Evolutionary conservation across 2,113 vertebrate genomes (phyloP), one percentile per base, ranked within the genome.

Genomic region (Vulpes vulpes): DNA sequence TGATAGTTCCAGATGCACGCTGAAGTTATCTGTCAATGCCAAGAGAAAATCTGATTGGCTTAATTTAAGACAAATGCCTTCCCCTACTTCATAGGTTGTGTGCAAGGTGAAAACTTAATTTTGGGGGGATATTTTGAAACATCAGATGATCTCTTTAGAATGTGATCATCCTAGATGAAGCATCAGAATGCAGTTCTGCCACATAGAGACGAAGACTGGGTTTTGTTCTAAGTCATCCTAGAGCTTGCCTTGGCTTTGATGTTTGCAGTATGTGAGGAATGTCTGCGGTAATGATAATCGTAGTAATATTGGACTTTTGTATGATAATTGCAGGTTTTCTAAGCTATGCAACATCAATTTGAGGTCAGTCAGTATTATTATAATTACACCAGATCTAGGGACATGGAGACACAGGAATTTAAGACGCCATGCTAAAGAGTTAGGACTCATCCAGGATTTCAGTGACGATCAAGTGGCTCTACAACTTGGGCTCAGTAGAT

Each of bases 371-470:
- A 69, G 64, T 67, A 96, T 96, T 95, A 90, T 89, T 95, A 83
- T 96, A 96, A 97, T 97, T 96, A 97, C 60, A 25, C 59, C 60
- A 95, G 88, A 94, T 95, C 95, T 98, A 84, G 25, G 65, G 59
- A 73, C 49, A 38, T 81, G 20, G 64, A 96, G 88, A 85, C 81
- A 73, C 0, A 89, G 53, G n/a, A 87, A 53, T 94, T 95, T 90
- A 92, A 90, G 19, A 32, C 84, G 76, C 15, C 27, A 3, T 92
- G n/a, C 32, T 81, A 38, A 96, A 55, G 11, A 53, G n/a, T 89
- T 67, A 85, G 60, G 49, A 59, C 65, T 83, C 96, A 92, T 69
- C 51, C 62, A 76, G 16, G 14, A 93, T 95, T 79, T 95, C 43
- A 94, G 95, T 73, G 91, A n/a, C 65, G 91, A 64, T 65, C 88